Evolutionary conservation across 2,888 invertebrate species (phyloP).

Genomic region (Eulithis testata): DNA sequence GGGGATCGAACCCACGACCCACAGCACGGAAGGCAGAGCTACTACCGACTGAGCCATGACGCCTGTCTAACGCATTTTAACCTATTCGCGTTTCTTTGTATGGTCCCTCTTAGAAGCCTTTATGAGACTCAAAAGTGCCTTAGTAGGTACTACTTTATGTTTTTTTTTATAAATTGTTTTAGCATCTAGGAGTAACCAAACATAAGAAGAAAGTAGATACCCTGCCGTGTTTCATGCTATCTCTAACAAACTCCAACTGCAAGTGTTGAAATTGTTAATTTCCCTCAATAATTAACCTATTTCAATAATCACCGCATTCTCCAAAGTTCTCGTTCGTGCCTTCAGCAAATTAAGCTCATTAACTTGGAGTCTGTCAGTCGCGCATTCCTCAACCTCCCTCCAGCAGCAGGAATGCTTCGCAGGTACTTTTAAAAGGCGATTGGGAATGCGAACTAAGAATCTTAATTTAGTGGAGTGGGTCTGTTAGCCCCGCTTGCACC

Average conservation of each 20-base stretch:
- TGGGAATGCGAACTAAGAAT: conserved; percentile 27
- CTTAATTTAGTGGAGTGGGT: conserved; percentile 23
- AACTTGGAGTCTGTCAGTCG: conserved; percentile 40
- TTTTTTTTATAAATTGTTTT: no score
- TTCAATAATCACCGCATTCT: conserved; percentile 36
- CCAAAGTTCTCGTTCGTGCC: conserved; percentile 51
- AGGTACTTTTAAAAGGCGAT: conserved; percentile 36
- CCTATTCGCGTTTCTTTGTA: no score
- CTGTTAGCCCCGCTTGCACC: conserved; percentile 5
- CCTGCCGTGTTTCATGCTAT: neutral
- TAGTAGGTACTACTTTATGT: no score
- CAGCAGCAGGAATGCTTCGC: conserved; percentile 20
- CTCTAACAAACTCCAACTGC: conserved; percentile 8
- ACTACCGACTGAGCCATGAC: no score
- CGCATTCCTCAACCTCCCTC: conserved; percentile 35
- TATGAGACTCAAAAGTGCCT: no score
- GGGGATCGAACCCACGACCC: no score
- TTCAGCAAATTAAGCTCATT: conserved; percentile 77
- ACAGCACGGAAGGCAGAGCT: no score
- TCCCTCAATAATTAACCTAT: conserved; percentile 37
- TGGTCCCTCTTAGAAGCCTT: no score
- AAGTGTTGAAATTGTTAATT: conserved; percentile 33
- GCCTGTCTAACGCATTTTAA: no score
- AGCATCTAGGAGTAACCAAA: no score
- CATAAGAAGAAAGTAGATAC: no score